Conservation (phyloP, 2,888 invertebrate species). For the Lottia gigantea region DNA sequence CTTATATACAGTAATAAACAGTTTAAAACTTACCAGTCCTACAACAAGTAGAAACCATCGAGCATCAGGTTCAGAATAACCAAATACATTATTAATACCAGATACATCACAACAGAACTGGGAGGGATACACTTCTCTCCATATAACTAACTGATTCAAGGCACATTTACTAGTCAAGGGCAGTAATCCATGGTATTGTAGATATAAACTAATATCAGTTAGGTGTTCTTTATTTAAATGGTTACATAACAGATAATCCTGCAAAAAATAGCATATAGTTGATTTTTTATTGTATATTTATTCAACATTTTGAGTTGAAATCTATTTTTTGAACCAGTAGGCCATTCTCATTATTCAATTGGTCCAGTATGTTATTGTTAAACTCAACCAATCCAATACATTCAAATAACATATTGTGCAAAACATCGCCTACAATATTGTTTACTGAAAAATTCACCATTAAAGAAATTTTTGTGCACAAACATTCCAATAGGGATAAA, state of each 20-base stretch:
- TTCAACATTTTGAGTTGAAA: too few species aligned
- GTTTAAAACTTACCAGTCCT: constrained; percentile 65
- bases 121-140: constrained; percentile 65
- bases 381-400: too few species aligned
- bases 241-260: constrained; percentile 81
- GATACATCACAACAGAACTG: constrained; percentile 54
- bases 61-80: constrained; percentile 63
- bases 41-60: constrained; percentile 64
- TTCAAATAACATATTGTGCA: too few species aligned
- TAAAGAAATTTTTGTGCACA: too few species aligned
- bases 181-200: constrained; percentile 80
- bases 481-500: too few species aligned
- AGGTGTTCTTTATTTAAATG: constrained; percentile 83
- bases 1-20: too few species aligned
- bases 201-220: constrained; percentile 80
- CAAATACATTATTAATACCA: constrained; percentile 53
- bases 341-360: too few species aligned
- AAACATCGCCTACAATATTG: too few species aligned
- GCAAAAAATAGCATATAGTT: constrained; percentile 32
- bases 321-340: too few species aligned
- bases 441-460: too few species aligned
- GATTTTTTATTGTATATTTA: too few species aligned
- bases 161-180: constrained; percentile 63
- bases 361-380: too few species aligned
- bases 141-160: constrained; percentile 61